These are phyloP conservation scores for Ochropleura leucogaster DNA, from an alignment of 2,888 invertebrate species.

Conservation along the genomic window DNA sequence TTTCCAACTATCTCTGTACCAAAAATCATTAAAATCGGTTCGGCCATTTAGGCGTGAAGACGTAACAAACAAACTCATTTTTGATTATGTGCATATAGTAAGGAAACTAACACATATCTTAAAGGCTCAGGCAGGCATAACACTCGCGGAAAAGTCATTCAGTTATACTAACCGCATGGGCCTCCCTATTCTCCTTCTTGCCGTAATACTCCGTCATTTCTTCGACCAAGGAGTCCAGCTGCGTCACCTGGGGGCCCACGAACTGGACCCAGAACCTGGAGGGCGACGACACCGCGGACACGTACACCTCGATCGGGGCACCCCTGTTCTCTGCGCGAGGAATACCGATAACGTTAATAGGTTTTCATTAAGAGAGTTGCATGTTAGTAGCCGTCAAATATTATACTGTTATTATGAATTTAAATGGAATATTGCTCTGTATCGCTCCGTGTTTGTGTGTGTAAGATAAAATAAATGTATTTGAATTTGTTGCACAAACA, in stretches of 20 bases:
- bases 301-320: slow-evolving; percentile 94
- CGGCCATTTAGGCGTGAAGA: too few species aligned
- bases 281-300: slow-evolving; percentile 96
- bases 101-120: too few species aligned
- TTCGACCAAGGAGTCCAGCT: slow-evolving; percentile 94
- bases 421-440: too few species aligned
- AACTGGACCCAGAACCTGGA: slow-evolving; percentile 96
- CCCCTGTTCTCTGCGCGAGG: slow-evolving; percentile 74
- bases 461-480: too few species aligned
- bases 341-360: slow-evolving; percentile 4
- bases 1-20: too few species aligned
- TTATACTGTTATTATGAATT: neutral
- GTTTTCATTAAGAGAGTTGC: neutral
- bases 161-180: slow-evolving; percentile 86
- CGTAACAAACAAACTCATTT: too few species aligned
- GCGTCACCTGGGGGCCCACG: slow-evolving; percentile 93
- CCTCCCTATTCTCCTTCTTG: slow-evolving; percentile 91
- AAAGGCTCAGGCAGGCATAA: too few species aligned
- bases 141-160: neutral
- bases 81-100: too few species aligned
- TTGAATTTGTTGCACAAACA: too few species aligned
- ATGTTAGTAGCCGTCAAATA: neutral
- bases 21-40: too few species aligned
- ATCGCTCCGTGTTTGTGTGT: too few species aligned
- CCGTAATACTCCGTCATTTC: slow-evolving; percentile 96